These are phyloP conservation scores for Garrulus glandarius DNA, from an alignment of 2,797 vertebrate genomes.

Conservation along the genomic window DNA sequence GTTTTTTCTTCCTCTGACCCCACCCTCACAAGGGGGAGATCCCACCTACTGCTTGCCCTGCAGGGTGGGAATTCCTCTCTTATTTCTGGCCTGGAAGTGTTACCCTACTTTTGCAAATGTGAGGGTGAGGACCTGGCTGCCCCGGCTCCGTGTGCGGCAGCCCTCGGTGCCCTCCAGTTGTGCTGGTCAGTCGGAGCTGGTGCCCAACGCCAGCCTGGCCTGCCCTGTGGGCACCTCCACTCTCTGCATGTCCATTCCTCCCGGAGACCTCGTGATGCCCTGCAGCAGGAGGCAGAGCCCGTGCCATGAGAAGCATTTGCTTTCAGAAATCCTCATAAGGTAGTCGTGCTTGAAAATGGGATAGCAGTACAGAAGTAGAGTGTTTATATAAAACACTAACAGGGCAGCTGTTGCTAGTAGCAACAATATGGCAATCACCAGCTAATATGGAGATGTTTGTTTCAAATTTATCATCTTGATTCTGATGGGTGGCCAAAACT, in stretches of 20 bases:
- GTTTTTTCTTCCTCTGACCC: neutral
- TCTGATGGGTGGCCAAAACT: conserved; percentile 37
- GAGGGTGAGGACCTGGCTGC: neutral
- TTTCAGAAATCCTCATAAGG: conserved; percentile 32
- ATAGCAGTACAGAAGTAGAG: neutral
- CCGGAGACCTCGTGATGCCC: neutral
- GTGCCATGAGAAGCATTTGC: neutral
- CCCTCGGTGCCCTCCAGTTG: accelerated
- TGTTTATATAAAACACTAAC: conserved; percentile 45
- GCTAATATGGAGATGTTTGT: conserved; percentile 57
- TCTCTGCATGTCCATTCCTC: accelerated
- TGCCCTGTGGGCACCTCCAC: neutral
- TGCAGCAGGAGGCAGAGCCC: neutral
- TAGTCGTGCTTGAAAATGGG: neutral
- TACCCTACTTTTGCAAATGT: neutral
- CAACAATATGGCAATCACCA: conserved; percentile 42
- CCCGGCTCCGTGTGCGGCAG: neutral
- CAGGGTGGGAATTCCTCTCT: neutral
- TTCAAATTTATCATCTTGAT: conserved; percentile 56
- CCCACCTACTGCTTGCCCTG: neutral
- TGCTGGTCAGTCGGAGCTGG: accelerated
- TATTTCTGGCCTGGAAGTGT: neutral
- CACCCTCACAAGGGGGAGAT: neutral
- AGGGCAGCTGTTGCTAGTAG: neutral
- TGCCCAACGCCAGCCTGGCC: no score